Conservation (phyloP, 2,113 vertebrate genomes). For the Thamnophis sirtalis region DNA sequence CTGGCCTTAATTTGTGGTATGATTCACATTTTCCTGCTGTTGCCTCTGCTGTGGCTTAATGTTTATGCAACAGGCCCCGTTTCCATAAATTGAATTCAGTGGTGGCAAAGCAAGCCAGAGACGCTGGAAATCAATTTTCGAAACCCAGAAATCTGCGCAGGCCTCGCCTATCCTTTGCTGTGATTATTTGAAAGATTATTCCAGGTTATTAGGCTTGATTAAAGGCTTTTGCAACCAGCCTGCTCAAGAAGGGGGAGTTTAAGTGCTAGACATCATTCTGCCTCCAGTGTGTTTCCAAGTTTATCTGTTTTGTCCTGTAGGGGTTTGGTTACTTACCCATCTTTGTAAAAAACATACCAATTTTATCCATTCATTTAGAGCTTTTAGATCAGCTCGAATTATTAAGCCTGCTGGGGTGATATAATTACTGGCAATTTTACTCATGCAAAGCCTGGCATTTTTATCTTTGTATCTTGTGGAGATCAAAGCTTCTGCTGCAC, state of each 20-base stretch:
- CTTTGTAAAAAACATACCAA: conserved; percentile 50
- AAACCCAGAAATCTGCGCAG: not conserved
- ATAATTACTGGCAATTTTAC: conserved; percentile 24
- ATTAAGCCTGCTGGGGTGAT: conserved; percentile 42
- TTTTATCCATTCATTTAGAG: conserved; percentile 58
- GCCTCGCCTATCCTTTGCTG: conserved; percentile 48
- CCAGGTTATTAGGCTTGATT: conserved; percentile 62
- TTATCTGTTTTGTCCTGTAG: conserved; percentile 39
- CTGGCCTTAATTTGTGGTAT: not conserved
- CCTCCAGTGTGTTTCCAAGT: conserved; percentile 39
- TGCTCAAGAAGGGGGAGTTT: conserved; percentile 51
- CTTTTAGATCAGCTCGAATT: conserved; percentile 51
- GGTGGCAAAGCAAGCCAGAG: not conserved
- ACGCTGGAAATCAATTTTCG: not conserved
- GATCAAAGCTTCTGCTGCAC: conserved; percentile 3
- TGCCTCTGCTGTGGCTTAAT: not conserved
- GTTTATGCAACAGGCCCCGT: conserved; percentile 25
- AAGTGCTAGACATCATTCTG: conserved; percentile 61
- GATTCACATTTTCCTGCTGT: not conserved
- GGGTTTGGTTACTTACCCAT: conserved; percentile 39
- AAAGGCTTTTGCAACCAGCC: conserved; percentile 57
- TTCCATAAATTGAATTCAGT: conserved; percentile 11
- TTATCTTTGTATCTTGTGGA: not conserved
- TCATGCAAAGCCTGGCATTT: not conserved
- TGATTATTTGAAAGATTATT: conserved; percentile 61